Percentiles rank a stretch among this genome's conserved stretches.
These are phyloP conservation scores for Sylvicapra grimmia DNA, from an alignment of 2,113 vertebrate species.

Conservation along the genomic window DNA sequence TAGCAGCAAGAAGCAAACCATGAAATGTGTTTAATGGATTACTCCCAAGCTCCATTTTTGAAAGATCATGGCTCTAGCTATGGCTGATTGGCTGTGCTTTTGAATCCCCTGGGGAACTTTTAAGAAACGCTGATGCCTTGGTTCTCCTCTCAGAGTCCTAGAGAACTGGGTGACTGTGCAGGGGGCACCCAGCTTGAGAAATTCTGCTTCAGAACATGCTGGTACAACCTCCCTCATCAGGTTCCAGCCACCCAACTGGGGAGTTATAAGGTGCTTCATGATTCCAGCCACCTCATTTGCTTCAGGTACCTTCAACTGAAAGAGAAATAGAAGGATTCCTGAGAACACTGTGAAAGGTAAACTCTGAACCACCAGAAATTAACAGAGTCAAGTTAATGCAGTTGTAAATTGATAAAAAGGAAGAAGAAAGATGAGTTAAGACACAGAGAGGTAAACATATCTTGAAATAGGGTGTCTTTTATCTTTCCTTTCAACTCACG, in stretches of 20 bases:
- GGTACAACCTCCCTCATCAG: background rate
- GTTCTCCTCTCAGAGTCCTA: background rate
- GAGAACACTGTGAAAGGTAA: background rate
- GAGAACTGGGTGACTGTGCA: background rate
- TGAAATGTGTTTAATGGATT: background rate
- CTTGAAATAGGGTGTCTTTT: background rate
- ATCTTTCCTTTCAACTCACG: background rate
- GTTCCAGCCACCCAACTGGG: background rate
- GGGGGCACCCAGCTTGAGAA: background rate
- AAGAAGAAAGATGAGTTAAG: background rate
- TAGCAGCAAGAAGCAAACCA: background rate
- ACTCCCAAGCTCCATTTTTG: background rate
- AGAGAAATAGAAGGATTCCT: background rate
- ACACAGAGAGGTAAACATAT: background rate
- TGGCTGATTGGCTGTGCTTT: background rate
- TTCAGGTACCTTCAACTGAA: background rate
- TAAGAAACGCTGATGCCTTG: background rate
- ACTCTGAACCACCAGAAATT: background rate
- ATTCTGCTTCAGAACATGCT: background rate
- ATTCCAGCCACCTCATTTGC: background rate
- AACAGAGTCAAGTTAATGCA: background rate
- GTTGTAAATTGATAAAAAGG: background rate
- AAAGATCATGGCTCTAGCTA: background rate
- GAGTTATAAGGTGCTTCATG: background rate
- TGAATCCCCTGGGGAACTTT: background rate